phyloP scores from a whole-genome alignment of 2,113 vertebrate species.

The Redunca redunca region DNA sequence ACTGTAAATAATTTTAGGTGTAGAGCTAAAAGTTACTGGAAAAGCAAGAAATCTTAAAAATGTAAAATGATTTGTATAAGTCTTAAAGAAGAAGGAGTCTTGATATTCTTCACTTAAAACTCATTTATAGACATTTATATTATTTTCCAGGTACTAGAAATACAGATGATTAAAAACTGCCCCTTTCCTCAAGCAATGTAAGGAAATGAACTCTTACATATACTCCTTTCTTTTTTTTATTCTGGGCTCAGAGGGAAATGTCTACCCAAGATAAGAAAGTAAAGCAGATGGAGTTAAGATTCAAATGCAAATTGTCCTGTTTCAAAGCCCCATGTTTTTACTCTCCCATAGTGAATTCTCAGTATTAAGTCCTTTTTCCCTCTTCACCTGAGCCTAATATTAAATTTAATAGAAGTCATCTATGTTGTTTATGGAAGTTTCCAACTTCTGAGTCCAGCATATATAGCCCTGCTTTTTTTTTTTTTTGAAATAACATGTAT shows the following conservation, averaged over 20 bases:
- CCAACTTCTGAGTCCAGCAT: not conserved
- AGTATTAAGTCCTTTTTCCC: not conserved
- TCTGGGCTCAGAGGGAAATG: not conserved
- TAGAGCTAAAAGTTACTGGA: not conserved
- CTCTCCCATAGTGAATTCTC: not conserved
- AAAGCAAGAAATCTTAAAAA: not conserved
- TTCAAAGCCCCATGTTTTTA: not conserved
- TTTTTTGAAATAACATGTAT: not conserved
- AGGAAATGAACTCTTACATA: not conserved
- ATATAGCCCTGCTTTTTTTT: not conserved
- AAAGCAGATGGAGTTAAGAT: slow-evolving; percentile 17
- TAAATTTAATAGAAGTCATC: not conserved
- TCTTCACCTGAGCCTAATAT: not conserved
- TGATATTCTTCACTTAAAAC: not conserved
- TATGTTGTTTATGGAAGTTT: not conserved
- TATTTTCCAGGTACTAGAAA: not conserved
- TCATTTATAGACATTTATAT: not conserved
- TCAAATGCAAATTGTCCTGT: slow-evolving; percentile 23
- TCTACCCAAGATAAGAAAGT: not conserved
- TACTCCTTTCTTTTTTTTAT: not conserved
- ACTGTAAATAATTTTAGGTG: not conserved
- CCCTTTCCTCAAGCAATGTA: not conserved
- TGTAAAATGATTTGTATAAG: not conserved
- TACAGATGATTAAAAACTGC: not conserved
- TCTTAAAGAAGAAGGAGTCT: not conserved